Conservation (phyloP, 2,888 invertebrate species). For the Mimachlamys varia region DNA sequence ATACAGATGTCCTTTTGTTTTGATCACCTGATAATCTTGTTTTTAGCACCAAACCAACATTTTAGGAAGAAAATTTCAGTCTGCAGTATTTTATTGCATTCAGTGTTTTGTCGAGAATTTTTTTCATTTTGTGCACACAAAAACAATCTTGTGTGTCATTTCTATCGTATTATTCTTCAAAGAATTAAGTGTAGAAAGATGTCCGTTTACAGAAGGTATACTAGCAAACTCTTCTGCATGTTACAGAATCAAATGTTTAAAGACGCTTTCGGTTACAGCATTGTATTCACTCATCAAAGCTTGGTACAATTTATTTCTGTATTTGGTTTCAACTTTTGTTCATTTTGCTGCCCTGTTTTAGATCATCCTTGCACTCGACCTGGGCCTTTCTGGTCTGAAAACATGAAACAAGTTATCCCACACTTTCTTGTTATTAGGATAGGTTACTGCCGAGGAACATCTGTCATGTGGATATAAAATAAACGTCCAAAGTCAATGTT, state of each 20-base stretch:
- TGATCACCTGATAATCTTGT: neutral
- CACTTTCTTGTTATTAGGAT: neutral
- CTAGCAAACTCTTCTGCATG: too few species aligned
- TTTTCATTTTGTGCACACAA: neutral
- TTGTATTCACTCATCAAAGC: neutral
- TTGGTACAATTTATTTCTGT: neutral
- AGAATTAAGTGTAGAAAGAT: too few species aligned
- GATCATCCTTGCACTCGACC: neutral
- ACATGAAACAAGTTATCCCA: neutral
- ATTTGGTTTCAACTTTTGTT: neutral
- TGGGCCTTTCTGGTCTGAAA: slow-evolving; percentile 29
- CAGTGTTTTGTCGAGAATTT: neutral
- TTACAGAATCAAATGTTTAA: too few species aligned
- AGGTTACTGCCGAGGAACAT: neutral
- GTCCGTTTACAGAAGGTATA: too few species aligned
- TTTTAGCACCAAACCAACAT: neutral
- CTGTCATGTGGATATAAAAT: neutral
- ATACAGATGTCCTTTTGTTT: neutral
- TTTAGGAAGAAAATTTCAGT: neutral
- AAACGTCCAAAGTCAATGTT: neutral
- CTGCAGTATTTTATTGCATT: neutral
- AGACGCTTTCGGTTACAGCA: too few species aligned
- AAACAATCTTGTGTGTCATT: neutral
- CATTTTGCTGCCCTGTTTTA: slow-evolving; percentile 1
- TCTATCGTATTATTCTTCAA: neutral